Evolutionary conservation across 2,797 vertebrate species (phyloP).

Genomic region (Sciurus carolinensis): DNA sequence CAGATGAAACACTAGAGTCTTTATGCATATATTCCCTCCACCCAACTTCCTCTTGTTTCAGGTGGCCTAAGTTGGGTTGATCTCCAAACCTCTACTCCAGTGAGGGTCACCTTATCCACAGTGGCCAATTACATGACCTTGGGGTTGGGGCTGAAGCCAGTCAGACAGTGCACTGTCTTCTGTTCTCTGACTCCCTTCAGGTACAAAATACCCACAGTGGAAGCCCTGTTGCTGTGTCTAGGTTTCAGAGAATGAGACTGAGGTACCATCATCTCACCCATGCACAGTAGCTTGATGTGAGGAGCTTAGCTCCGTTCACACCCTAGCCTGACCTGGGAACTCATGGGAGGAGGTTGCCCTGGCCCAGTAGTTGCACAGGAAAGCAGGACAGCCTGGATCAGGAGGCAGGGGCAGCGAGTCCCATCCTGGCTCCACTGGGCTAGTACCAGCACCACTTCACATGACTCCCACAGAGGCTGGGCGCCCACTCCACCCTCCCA

Average conservation of each 20-base stretch:
- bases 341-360: fast-evolving
- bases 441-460: fast-evolving
- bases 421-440: neutral
- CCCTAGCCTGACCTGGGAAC: neutral
- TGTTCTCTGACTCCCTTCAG: neutral
- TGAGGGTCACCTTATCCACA: neutral
- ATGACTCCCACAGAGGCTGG: neutral
- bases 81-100: neutral
- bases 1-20: no score
- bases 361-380: neutral
- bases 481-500: neutral
- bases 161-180: neutral
- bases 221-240: neutral
- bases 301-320: fast-evolving
- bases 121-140: neutral
- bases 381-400: neutral
- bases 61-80: neutral
- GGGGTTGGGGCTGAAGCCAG: neutral
- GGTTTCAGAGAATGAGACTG: neutral
- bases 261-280: neutral
- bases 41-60: neutral
- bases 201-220: neutral
- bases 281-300: neutral
- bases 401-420: neutral
- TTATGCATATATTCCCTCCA: no score